Evolutionary conservation across 2,797 vertebrate species (phyloP).

Genomic region (Pogonophryne albipinna): DNA sequence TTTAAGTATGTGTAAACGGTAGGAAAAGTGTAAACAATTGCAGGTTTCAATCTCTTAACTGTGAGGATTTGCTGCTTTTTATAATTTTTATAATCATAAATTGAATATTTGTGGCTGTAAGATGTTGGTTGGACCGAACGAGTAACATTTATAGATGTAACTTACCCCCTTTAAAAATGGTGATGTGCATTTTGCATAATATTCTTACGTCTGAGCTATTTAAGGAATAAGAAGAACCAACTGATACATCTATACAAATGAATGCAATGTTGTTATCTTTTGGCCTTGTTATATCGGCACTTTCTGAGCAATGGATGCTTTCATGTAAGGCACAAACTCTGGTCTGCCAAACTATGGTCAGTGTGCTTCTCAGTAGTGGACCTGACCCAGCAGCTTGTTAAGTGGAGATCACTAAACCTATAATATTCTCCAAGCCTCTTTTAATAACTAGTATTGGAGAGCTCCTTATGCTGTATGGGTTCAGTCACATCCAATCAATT

Average conservation of each 20-base stretch:
- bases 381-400: conserved; percentile 13
- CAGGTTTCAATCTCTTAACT: background rate
- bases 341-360: background rate
- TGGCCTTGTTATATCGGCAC: background rate
- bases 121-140: background rate
- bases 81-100: background rate
- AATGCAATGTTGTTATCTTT: background rate
- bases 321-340: background rate
- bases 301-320: background rate
- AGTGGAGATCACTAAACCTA: conserved; percentile 9
- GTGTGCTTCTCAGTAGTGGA: background rate
- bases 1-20: too few relatives aligned
- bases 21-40: background rate
- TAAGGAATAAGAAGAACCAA: background rate
- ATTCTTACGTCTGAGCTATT: background rate
- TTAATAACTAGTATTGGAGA: conserved; percentile 38
- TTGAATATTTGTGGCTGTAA: background rate
- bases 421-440: conserved; percentile 38
- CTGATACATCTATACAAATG: background rate
- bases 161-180: background rate
- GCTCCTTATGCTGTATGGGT: conserved; percentile 46
- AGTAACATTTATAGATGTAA: background rate
- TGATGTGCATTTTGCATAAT: background rate
- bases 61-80: background rate
- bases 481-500: conserved; percentile 54